A percentile compares a stretch with the other conserved stretches of the same genome.
Evolutionary conservation across 2,113 vertebrate species (phyloP).

Genomic region (Pseudolaguvia tuberculata): DNA sequence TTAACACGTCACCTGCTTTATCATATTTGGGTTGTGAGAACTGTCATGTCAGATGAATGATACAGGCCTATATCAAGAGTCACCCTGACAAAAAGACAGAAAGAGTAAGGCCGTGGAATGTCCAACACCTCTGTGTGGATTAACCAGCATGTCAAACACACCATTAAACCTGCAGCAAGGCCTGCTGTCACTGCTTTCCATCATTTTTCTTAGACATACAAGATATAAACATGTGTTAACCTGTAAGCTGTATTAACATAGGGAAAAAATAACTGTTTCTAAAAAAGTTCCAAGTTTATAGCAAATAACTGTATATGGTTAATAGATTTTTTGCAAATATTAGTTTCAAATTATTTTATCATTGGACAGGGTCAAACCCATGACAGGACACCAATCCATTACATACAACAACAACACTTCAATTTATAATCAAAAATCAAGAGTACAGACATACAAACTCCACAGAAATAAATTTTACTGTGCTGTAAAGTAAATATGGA

Average conservation of each 20-base stretch:
- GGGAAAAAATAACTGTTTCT: too few species aligned
- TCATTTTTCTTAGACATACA: not conserved
- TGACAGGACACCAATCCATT: too few species aligned
- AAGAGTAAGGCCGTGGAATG: slow-evolving; percentile 23
- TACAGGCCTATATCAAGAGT: slow-evolving; percentile 58
- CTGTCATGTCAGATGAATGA: slow-evolving; percentile 36
- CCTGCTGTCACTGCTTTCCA: slow-evolving; percentile 11
- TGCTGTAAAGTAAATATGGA: too few species aligned
- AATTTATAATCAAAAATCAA: too few species aligned
- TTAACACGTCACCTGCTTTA: slow-evolving; percentile 54
- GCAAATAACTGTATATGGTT: not conserved
- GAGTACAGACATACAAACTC: too few species aligned
- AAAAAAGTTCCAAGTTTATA: not conserved
- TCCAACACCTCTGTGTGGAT: slow-evolving; percentile 44
- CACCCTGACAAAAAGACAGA: slow-evolving; percentile 47
- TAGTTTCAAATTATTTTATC: not conserved
- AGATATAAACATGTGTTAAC: too few species aligned
- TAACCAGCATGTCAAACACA: slow-evolving; percentile 24
- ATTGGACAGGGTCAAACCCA: too few species aligned
- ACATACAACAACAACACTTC: too few species aligned
- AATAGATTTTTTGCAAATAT: not conserved
- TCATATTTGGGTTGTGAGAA: slow-evolving; percentile 48
- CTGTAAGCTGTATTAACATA: too few species aligned
- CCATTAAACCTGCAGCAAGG: not conserved
- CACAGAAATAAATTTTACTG: too few species aligned